These are phyloP conservation scores for Gastracanthus pulcherrimus DNA, from an alignment of 2,888 invertebrate species.

Conservation along the genomic window DNA sequence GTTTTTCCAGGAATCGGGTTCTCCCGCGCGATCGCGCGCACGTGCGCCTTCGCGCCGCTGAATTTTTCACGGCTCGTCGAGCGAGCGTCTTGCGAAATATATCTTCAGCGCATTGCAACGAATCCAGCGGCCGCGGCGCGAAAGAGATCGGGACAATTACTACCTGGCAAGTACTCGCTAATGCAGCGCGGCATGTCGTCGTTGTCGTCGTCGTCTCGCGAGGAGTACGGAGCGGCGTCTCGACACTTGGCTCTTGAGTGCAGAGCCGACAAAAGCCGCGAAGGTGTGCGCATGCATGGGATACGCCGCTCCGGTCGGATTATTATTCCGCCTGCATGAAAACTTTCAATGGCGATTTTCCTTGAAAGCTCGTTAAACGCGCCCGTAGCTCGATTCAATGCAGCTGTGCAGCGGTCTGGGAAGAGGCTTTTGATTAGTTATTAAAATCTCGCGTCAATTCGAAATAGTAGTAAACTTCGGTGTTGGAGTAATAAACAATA, in stretches of 20 bases:
- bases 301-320: neutral
- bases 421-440: neutral
- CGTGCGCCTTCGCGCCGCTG: neutral
- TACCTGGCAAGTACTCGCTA: constrained; percentile 28
- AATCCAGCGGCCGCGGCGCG: neutral
- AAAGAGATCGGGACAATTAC: constrained; percentile 23
- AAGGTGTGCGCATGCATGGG: neutral
- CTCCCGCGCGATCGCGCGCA: neutral
- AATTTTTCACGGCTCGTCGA: constrained; percentile 30
- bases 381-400: neutral
- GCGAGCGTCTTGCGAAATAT: neutral
- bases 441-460: neutral
- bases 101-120: neutral
- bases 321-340: constrained; percentile 30
- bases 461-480: neutral
- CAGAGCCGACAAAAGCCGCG: constrained; percentile 20
- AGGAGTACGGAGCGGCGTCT: neutral
- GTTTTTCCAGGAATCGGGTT: constrained; percentile 28
- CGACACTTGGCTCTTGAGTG: too few species aligned
- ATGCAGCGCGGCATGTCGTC: constrained; percentile 11
- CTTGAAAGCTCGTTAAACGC: constrained; percentile 12
- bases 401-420: neutral
- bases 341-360: constrained; percentile 23
- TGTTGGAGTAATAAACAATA: too few species aligned
- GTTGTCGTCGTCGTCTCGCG: neutral